Base-by-base conservation (phyloP, 2,113 vertebrate genomes). In the Propithecus coquereli region DNA sequence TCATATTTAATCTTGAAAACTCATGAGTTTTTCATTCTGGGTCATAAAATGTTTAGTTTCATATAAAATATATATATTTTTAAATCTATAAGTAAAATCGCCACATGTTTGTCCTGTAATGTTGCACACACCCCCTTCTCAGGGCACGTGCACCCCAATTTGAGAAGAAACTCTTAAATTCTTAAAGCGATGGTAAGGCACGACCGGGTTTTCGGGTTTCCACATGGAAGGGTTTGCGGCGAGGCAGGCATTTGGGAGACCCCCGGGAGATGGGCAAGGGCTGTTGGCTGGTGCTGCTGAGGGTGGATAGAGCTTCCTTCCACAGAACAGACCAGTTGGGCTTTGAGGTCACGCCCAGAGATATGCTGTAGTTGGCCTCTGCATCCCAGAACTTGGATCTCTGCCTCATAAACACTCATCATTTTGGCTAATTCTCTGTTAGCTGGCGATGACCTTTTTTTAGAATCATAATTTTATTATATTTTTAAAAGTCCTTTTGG, bases 131-230 rank as follows among this genome's bases (percentile, higher is more conserved):
- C 9, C 13, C 4, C 6, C 71, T 59, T 6, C 20, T 37, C 3
- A 0, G 47, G 27, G 40, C 32, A n/a, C 0, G 0, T 30, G 25
- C 11, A 23, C 37, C 34, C 22, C 34, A 61, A 7, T 63, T 47
- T 18, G 52, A 81, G 84, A 54, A 54, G 17, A 61, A 61, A 43
- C 34, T 23, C 47, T 76, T 34, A 30, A 6, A 9, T 52, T 63
- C 50, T 70, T 45, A 43, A 37, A 59, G 3, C 10, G 45, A 18
- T 8, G 5, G 16, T 16, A 27, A 43, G 30, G 27, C 43, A 32
- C 0, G 4, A 12, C 3, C 0, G n/a, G 43, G 27, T n/a, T 27
- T 54, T 73, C 76, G 16, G 3, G 9, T 13, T 9, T 40, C 85
- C 34, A 16, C 2, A 1, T 1, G 11, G 45, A 43, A 82, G 65